Evolutionary conservation across 2,797 vertebrate genomes (phyloP).

Genomic region (Syndactyla subalaris): DNA sequence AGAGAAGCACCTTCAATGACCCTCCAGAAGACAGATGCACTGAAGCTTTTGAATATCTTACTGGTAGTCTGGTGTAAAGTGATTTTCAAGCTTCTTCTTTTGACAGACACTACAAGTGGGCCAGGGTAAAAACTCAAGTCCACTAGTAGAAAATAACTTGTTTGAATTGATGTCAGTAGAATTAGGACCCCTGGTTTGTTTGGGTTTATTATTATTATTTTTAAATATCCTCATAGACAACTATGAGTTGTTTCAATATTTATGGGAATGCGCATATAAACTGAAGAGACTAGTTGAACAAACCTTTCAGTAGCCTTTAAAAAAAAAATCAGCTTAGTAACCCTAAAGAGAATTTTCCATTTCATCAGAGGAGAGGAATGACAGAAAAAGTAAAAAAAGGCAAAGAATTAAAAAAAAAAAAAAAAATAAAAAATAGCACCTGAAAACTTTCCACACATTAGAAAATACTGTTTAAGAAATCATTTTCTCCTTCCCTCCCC

Average conservation of each 20-base stretch:
- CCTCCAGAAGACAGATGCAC: neutral
- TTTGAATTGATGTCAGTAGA: neutral
- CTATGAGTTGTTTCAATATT: neutral
- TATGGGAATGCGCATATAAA: neutral
- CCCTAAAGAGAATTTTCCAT: neutral
- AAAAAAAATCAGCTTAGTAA: neutral
- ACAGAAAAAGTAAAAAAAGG: neutral
- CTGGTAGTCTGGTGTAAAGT: neutral
- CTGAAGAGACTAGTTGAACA: neutral
- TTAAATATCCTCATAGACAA: neutral
- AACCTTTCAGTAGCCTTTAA: neutral
- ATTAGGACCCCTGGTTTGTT: neutral
- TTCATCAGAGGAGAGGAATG: neutral
- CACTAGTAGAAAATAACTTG: neutral
- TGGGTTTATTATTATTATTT: neutral
- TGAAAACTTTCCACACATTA: neutral
- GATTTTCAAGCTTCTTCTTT: neutral
- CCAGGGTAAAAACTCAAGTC: neutral
- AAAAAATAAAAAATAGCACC: rapidly evolving
- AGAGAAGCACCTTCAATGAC: neutral
- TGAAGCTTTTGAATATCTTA: neutral
- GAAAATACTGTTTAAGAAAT: neutral
- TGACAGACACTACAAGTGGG: neutral
- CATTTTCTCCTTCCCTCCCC: neutral
- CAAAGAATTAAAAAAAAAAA: too few species aligned